phyloP scores from a whole-genome alignment of 2,797 vertebrate genomes.

The Phrynocephalus forsythii region DNA sequence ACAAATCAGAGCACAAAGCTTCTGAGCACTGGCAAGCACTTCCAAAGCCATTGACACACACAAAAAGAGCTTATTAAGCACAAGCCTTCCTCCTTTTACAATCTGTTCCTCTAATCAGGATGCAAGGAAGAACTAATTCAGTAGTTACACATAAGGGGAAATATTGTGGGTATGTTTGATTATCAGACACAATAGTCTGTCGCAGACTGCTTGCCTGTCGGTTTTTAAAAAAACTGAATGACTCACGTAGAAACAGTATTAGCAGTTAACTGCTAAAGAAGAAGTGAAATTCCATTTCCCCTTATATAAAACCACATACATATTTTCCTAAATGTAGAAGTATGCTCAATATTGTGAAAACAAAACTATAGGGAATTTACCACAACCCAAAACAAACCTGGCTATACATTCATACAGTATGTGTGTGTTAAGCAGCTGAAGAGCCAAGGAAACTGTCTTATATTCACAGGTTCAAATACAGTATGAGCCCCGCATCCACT shows the following conservation, averaged over 20 bases:
- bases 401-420: neutral
- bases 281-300: slow-evolving; percentile 14
- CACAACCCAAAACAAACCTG: neutral
- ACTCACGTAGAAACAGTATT: slow-evolving; percentile 33
- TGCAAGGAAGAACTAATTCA: slow-evolving; percentile 56
- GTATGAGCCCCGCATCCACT: no score
- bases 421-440: neutral
- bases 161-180: slow-evolving; percentile 47
- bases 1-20: slow-evolving; percentile 66
- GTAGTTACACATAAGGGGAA: slow-evolving; percentile 12
- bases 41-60: slow-evolving; percentile 66
- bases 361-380: neutral
- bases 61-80: slow-evolving; percentile 35
- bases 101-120: slow-evolving; percentile 59
- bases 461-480: neutral
- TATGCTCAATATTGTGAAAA: neutral
- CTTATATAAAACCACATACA: neutral
- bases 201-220: slow-evolving; percentile 54
- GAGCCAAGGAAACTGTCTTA: neutral
- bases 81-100: slow-evolving; percentile 29
- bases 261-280: slow-evolving; percentile 6
- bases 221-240: neutral
- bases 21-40: slow-evolving; percentile 44
- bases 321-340: neutral
- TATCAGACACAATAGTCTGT: slow-evolving; percentile 50